Evolutionary conservation across 2,113 vertebrate species (phyloP), one percentile per base, ranked within the genome.

Genomic region (Anser cygnoides): DNA sequence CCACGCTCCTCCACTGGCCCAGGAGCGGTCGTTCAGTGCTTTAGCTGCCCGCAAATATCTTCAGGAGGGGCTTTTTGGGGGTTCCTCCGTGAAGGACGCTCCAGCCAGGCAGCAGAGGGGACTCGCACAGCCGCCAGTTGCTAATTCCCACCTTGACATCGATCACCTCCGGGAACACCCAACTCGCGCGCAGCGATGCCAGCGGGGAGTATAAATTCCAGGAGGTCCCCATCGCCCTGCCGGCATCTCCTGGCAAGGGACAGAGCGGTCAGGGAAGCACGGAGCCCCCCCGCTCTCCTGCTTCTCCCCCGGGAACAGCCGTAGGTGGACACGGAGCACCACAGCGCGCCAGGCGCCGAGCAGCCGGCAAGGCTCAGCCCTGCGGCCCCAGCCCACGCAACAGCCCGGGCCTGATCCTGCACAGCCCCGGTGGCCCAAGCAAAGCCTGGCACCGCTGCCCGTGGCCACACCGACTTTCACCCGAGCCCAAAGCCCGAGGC

Each of bases 41-140:
- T 19, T 3, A 37, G 6, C 6, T 6, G 11, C 2, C 67, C 6
- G 0, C 0, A 7, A n/a, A 58, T 0, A 15, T 28, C 57, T 31
- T 14, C 4, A 37, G 35, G 22, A 88, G 19, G 63, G 33, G 31
- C 12, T 70, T 89, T 10, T n/a, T 16, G 43, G 8, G 8, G 19
- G 2, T 15, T 22, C 22, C 9, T 13, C 25, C 1, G 4, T 0
- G 2, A 41, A 70, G 66, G 77, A 74, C 39, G 72, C 72, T 29
- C 43, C 4, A 6, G 29, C 1, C 2, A 31, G 78, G 33, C 0
- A 1, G 84, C 17, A 28, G 25, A 8, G 11, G 17, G 62, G 37
- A 41, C 18, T 41, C 16, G 5, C 10, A 5, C 37, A 28, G 44
- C 44, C 44, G 54, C 35, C 37, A 31, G 54, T 12, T 28, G 37